Conservation (phyloP, 2,113 vertebrate genomes). For the Felis chaus region DNA sequence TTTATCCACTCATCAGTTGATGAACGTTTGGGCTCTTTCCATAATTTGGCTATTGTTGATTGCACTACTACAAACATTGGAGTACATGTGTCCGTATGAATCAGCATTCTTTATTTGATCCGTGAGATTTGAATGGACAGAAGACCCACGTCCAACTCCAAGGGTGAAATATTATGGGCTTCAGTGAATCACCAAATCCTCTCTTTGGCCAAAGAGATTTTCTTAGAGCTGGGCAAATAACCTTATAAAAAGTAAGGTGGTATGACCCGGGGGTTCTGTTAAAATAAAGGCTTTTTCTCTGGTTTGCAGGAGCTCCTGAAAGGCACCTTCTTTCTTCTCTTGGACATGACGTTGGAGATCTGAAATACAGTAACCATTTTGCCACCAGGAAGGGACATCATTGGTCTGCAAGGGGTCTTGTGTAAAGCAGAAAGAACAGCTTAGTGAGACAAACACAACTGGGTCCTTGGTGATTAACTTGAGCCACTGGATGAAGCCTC, state of each 20-base stretch:
- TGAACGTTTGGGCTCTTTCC: too few species aligned
- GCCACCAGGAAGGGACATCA: background rate
- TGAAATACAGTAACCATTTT: background rate
- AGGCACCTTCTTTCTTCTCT: background rate
- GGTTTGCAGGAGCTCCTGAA: background rate
- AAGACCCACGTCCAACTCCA: background rate
- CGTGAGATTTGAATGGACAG: background rate
- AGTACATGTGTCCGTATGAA: too few species aligned
- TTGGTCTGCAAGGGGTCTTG: background rate
- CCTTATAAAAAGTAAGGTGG: background rate
- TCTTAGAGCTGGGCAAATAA: background rate
- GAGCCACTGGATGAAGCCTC: background rate
- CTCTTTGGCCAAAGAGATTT: background rate
- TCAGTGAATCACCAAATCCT: background rate
- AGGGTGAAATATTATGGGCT: background rate
- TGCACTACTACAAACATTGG: too few species aligned
- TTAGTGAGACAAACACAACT: background rate
- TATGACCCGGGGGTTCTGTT: background rate
- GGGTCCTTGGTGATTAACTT: background rate
- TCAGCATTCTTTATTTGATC: background rate
- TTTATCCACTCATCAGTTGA: too few species aligned
- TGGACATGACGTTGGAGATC: background rate
- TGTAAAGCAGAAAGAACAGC: background rate
- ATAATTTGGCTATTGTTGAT: too few species aligned
- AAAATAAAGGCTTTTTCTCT: background rate